Conservation (phyloP, 2,797 vertebrate genomes). For the Anableps anableps region DNA sequence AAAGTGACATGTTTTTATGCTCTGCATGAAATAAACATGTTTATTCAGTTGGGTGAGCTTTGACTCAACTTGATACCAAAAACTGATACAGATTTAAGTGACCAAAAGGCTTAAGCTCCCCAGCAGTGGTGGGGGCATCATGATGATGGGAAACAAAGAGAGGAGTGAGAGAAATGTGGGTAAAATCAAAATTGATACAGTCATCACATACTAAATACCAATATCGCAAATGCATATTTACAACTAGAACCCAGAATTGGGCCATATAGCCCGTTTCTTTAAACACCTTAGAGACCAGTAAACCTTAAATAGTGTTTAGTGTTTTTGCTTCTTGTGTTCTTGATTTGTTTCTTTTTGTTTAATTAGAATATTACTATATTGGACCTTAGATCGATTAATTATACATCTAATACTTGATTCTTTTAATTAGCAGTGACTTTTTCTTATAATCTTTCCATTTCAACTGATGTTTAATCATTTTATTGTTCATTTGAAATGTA, state of each 20-base stretch:
- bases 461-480: neutral
- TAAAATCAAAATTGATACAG: neutral
- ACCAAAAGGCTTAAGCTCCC: neutral
- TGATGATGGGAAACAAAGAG: neutral
- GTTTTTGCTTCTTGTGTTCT: no score
- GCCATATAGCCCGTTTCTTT: neutral
- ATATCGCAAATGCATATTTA: no score
- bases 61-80: neutral
- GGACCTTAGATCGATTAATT: no score
- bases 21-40: neutral
- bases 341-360: no score
- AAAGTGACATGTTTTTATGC: neutral
- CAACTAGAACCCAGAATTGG: no score
- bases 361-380: no score
- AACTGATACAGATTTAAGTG: neutral
- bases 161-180: neutral
- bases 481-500: neutral
- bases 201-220: neutral
- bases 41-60: neutral
- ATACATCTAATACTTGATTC: no score
- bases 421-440: neutral
- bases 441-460: neutral
- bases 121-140: neutral
- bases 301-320: neutral
- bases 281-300: neutral